These are phyloP conservation scores for Mesopsocus fuscifrons DNA, from an alignment of 2,888 invertebrate species.

Conservation along the genomic window DNA sequence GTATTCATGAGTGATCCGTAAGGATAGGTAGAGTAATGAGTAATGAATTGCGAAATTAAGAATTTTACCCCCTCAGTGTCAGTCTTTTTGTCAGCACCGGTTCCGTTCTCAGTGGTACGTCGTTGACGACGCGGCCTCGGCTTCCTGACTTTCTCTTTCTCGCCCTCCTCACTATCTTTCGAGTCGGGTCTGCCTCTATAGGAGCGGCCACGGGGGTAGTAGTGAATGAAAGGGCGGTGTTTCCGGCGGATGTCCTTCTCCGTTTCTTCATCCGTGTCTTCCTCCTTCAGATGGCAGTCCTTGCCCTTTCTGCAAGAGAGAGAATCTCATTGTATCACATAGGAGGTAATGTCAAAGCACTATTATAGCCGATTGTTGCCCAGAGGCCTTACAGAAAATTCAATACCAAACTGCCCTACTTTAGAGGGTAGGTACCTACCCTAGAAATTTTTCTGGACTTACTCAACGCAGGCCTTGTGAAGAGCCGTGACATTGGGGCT, in stretches of 20 bases:
- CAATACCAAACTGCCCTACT: too few relatives aligned
- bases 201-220: not conserved
- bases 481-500: slow-evolving; percentile 55
- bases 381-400: too few relatives aligned
- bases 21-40: too few relatives aligned
- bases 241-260: not conserved
- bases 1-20: too few relatives aligned
- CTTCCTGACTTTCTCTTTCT: not conserved
- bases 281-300: slow-evolving; percentile 41
- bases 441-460: too few relatives aligned
- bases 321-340: too few relatives aligned
- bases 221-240: not conserved
- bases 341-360: too few relatives aligned
- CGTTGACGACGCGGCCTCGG: not conserved
- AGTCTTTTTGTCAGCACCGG: not conserved
- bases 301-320: slow-evolving; percentile 32
- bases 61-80: not conserved
- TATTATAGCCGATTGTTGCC: too few relatives aligned
- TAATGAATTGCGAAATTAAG: too few relatives aligned
- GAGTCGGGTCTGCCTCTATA: too few relatives aligned
- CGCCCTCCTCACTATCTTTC: not conserved
- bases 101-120: not conserved
- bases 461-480: slow-evolving; percentile 46
- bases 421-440: too few relatives aligned
- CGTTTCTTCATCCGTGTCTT: slow-evolving; percentile 44